Evolutionary conservation across 2,888 invertebrate species (phyloP).

Genomic region (Cheiracanthium punctorium): DNA sequence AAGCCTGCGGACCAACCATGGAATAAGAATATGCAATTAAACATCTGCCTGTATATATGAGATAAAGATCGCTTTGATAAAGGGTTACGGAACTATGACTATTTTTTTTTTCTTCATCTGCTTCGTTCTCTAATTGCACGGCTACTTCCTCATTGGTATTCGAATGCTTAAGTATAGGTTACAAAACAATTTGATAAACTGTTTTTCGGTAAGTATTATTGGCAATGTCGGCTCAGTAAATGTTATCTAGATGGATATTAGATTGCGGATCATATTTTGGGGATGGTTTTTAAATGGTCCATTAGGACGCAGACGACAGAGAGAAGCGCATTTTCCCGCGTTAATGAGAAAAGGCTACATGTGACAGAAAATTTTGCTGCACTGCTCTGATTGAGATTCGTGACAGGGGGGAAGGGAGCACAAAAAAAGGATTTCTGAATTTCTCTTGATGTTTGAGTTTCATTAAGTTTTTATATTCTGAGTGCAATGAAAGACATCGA

Average conservation of each 20-base stretch:
- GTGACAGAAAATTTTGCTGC: no score
- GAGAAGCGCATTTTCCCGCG: neutral
- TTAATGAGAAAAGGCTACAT: neutral
- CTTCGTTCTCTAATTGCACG: neutral
- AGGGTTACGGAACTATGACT: constrained; percentile 11
- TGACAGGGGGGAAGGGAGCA: no score
- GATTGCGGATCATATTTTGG: constrained; percentile 1
- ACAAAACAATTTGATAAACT: constrained; percentile 24
- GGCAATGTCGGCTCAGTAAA: neutral
- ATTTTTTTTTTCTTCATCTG: no score
- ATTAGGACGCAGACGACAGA: neutral
- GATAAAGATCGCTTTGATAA: constrained; percentile 12
- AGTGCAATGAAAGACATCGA: no score
- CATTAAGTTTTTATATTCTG: no score
- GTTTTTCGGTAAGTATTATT: constrained; percentile 14
- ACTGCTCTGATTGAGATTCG: no score
- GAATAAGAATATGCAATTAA: constrained; percentile 22
- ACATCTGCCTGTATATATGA: constrained; percentile 20
- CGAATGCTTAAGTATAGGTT: constrained; percentile 18
- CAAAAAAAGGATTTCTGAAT: no score
- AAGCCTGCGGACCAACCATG: neutral
- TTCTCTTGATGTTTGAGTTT: no score
- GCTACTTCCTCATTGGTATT: constrained; percentile 29
- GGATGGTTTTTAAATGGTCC: neutral
- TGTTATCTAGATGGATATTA: neutral